A percentile compares a stretch with the other conserved stretches of the same genome.
Evolutionary conservation across 2,797 vertebrate species (phyloP).

Genomic region (Psittacula echo): DNA sequence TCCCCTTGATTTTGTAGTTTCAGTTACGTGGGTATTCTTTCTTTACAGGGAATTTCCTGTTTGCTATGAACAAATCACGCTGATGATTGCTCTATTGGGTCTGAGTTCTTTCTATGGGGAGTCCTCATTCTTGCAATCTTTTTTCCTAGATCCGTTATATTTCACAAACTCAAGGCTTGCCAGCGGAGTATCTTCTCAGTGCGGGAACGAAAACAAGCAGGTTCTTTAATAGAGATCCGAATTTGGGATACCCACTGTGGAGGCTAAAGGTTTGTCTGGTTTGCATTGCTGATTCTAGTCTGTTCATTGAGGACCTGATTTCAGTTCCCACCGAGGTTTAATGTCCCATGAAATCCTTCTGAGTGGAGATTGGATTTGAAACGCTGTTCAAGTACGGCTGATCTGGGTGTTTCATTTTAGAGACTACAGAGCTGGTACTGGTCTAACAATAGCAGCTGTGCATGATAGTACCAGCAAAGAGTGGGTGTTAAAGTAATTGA

Average conservation of each 20-base stretch:
- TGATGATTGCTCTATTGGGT: not conserved
- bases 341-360: not conserved
- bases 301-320: not conserved
- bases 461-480: not conserved
- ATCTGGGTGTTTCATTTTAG: not conserved
- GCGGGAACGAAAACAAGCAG: constrained; percentile 97
- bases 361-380: not conserved
- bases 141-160: constrained; percentile 93
- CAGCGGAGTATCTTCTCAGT: constrained; percentile 96
- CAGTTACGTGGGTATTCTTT: not conserved
- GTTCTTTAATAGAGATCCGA: constrained; percentile 97
- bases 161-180: constrained; percentile 98
- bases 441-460: not conserved
- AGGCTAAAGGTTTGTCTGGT: constrained; percentile 89
- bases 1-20: not conserved
- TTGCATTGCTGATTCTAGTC: not conserved
- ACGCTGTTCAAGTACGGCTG: not conserved
- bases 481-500: constrained; percentile 21
- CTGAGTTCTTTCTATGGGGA: not conserved
- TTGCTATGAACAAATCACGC: not conserved
- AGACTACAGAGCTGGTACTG: not conserved
- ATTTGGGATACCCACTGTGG: constrained; percentile 95
- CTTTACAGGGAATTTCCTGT: not conserved
- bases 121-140: constrained; percentile 4
- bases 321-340: not conserved